phyloP scores from a whole-genome alignment of 2,113 vertebrate genomes.

The Gopherus evgoodei region DNA sequence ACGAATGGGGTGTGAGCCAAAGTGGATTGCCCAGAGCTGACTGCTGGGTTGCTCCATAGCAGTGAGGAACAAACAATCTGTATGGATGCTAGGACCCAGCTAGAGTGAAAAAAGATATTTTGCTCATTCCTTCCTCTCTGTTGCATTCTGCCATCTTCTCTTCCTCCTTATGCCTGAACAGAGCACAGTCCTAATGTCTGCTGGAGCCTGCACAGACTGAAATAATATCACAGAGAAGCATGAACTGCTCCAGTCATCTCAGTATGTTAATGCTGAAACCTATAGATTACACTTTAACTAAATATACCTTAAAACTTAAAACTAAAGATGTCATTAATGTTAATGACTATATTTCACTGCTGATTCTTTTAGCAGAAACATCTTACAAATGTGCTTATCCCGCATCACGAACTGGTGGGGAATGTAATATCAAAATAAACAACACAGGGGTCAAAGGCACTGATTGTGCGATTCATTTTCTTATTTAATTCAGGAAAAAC shows the following conservation, averaged over 20 bases:
- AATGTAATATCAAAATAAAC: neutral
- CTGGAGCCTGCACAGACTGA: neutral
- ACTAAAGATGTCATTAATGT: neutral
- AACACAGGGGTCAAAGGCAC: neutral
- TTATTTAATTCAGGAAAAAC: neutral
- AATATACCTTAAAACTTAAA: neutral
- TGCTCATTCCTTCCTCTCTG: neutral
- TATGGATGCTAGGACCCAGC: neutral
- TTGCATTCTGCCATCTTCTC: neutral
- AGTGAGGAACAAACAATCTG: neutral
- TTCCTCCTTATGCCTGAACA: neutral
- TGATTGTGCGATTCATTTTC: neutral
- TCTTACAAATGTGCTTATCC: conserved; percentile 15
- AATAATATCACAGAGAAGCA: neutral
- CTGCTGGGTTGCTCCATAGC: neutral
- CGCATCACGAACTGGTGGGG: neutral
- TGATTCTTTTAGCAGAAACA: conserved; percentile 13
- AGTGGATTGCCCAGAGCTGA: neutral
- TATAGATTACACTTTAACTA: neutral
- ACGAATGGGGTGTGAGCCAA: neutral
- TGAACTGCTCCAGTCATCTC: neutral
- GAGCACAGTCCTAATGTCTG: neutral
- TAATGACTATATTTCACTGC: neutral
- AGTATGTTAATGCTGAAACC: neutral
- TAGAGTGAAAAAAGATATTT: neutral